Base-by-base conservation (phyloP, 1,140 invertebrate species). In the Melanaphis sacchari region DNA sequence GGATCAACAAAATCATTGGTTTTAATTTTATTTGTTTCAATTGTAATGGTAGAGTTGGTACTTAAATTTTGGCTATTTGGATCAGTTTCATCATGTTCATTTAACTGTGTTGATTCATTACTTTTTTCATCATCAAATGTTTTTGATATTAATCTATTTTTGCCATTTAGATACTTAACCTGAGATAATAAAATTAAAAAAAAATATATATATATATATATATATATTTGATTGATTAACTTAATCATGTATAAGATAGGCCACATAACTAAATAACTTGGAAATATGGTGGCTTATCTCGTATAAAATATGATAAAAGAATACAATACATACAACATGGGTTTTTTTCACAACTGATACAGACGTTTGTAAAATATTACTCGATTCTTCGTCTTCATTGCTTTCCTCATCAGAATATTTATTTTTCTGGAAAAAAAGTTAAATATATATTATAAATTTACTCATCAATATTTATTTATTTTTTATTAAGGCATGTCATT, bases 371-470 rank as follows among this genome's bases (percentile, higher is more conserved):
- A 52, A 52, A 89, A 90, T 41, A 90, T 59, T 24, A 31, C 0
- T 41, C 9, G 89, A 90, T n/a, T 41, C 26, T 40, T 40, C 24
- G 21, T 59, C 26, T 54, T 38, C 36, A 41, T n/a, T 40, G 7
- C 54, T 90, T 59, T 90, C 36, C 1, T 90, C 89, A 41, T 90
- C 89, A 38, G 52, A 59, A 15, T 40, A 43, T 43, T 85, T 90
- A 90, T 59, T 90, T 66, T 90, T 90, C 89, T 90, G 22, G 11
- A 59, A 66, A 36, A 41, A 40, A 26, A 24, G 24, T 22, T 54
- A 49, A n/a, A 49, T 36, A 41, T 84, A 41, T 41, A 41, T 40
- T 38, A 38, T 26, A 54, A 38, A 89, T 22, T 9, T 15, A 43
- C 11, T 41, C 11, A 43, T 36, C 31, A 24, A 49, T 0, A 36